Evolutionary conservation across 2,888 invertebrate genomes (phyloP).

Genomic region (Hypercompe scribonia): DNA sequence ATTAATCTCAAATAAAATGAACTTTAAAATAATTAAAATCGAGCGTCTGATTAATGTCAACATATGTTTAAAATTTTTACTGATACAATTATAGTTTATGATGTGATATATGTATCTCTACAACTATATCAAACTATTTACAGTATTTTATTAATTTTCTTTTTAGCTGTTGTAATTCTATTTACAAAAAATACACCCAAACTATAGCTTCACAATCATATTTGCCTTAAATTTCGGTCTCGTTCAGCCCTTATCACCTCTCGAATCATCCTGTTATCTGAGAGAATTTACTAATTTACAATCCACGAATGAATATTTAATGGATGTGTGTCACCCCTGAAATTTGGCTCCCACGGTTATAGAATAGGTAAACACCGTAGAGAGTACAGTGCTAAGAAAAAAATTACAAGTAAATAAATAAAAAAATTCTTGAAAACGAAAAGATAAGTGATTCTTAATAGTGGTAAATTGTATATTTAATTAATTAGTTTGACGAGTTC

Average conservation of each 20-base stretch:
- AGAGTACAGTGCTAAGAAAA: conserved; percentile 25
- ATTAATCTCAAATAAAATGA: background rate
- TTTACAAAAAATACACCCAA: conserved; percentile 5
- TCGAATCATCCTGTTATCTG: conserved; percentile 65
- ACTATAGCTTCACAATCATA: conserved; percentile 19
- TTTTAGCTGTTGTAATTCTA: conserved; percentile 8
- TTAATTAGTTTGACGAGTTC: background rate
- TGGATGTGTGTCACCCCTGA: conserved; percentile 77
- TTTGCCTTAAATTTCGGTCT: conserved; percentile 49
- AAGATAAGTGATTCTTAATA: background rate
- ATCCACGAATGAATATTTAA: conserved; percentile 82
- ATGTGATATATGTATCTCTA: background rate
- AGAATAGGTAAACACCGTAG: conserved; percentile 42
- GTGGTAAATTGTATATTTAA: background rate
- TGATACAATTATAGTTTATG: background rate
- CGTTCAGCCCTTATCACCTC: conserved; percentile 64
- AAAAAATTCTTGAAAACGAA: background rate
- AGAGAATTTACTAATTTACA: conserved; percentile 78
- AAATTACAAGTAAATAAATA: background rate
- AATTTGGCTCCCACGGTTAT: conserved; percentile 59
- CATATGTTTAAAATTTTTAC: background rate
- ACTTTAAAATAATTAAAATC: background rate
- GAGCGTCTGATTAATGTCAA: background rate
- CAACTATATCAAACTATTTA: background rate
- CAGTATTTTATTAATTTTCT: background rate